A percentile compares a stretch with the other conserved stretches of the same genome.
These are phyloP conservation scores for Columba guinea DNA, from an alignment of 2,797 vertebrate genomes.

Conservation along the genomic window DNA sequence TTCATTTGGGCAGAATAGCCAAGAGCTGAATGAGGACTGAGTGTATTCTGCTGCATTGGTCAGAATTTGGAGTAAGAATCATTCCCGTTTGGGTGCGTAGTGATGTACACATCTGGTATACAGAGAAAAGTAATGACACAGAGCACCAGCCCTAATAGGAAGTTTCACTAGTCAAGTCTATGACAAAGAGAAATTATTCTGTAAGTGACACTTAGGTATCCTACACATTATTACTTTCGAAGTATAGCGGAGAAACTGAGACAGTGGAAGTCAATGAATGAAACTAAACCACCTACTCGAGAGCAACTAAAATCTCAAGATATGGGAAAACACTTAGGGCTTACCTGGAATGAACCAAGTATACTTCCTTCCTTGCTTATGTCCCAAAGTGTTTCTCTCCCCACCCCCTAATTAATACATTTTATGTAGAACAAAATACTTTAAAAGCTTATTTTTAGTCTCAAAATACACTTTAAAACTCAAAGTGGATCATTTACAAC, in stretches of 20 bases:
- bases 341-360: background rate
- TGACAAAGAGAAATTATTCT: constrained; percentile 2
- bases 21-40: background rate
- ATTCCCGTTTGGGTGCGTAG: background rate
- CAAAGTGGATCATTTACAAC: background rate
- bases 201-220: background rate
- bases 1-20: background rate
- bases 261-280: background rate
- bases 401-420: background rate
- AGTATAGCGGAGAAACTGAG: background rate
- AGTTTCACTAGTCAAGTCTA: background rate
- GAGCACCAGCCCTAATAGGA: background rate
- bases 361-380: background rate
- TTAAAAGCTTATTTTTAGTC: background rate
- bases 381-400: background rate
- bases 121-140: background rate
- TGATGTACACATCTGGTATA: background rate
- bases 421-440: background rate
- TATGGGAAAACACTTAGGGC: background rate
- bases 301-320: background rate
- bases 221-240: background rate
- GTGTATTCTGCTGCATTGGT: background rate
- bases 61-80: background rate
- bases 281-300: background rate
- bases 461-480: background rate